phyloP scores from a whole-genome alignment of 1,140 invertebrate genomes.

The Zaprionus davidi region DNA sequence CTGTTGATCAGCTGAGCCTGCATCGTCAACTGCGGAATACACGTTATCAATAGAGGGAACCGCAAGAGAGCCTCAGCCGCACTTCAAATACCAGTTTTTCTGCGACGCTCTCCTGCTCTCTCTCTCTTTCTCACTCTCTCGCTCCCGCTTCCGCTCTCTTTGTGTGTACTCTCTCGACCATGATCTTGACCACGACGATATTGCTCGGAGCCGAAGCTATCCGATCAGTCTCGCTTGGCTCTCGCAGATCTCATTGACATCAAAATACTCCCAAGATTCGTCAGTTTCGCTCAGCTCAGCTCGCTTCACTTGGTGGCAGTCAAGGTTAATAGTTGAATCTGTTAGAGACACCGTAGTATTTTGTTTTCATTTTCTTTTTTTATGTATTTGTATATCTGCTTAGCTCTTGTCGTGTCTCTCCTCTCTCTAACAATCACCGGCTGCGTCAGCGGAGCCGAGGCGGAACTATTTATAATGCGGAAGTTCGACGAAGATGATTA shows the following conservation, averaged over 20 bases:
- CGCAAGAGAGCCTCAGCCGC: neutral
- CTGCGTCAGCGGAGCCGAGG: slow-evolving; percentile 60
- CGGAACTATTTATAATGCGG: slow-evolving; percentile 74
- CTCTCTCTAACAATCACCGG: slow-evolving; percentile 24
- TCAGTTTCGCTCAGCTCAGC: slow-evolving; percentile 16
- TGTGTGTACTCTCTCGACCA: slow-evolving; percentile 67
- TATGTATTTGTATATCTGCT: neutral
- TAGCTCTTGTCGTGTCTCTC: neutral
- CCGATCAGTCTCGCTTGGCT: slow-evolving; percentile 14
- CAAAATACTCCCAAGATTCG: slow-evolving; percentile 49
- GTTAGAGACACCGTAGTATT: slow-evolving; percentile 44
- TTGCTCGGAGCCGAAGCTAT: slow-evolving; percentile 2
- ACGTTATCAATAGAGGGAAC: slow-evolving; percentile 22
- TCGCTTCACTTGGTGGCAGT: slow-evolving; percentile 34
- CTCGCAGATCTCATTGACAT: slow-evolving; percentile 72
- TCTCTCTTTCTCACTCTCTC: slow-evolving; percentile 4
- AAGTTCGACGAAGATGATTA: slow-evolving; percentile 62
- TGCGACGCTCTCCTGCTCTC: neutral
- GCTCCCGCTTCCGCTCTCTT: neutral
- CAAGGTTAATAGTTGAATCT: slow-evolving; percentile 81
- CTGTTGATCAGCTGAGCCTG: slow-evolving; percentile 7
- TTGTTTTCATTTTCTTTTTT: slow-evolving; percentile 20
- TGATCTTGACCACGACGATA: slow-evolving; percentile 70
- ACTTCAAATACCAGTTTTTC: slow-evolving; percentile 36
- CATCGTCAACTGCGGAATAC: neutral